These are phyloP conservation scores for Enteromius viviparus DNA, from an alignment of 2,797 vertebrate genomes.

Conservation along the genomic window DNA sequence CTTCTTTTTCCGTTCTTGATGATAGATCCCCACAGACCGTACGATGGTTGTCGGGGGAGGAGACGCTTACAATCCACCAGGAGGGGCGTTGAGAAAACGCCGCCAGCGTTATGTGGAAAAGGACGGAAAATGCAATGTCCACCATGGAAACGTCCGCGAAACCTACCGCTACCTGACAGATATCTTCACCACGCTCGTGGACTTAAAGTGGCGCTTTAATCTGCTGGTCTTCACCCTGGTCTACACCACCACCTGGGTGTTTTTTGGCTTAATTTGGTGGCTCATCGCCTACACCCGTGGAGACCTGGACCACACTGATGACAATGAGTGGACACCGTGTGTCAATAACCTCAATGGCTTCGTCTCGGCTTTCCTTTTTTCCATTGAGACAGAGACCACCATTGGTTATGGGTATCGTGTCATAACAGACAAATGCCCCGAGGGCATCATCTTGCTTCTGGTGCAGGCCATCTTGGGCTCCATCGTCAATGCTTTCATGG, in stretches of 20 bases:
- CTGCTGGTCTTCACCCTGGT: conserved; percentile 68
- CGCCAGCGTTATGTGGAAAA: conserved; percentile 68
- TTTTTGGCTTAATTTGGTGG: conserved; percentile 69
- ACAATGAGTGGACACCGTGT: conserved; percentile 64
- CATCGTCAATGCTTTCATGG: conserved; percentile 71
- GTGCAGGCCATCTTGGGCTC: conserved; percentile 69
- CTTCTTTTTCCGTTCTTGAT: neutral
- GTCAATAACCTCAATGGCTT: conserved; percentile 68
- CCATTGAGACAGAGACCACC: conserved; percentile 69
- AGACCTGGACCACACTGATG: conserved; percentile 65
- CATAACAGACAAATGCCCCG: conserved; percentile 68
- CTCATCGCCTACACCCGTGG: conserved; percentile 66
- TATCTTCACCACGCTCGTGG: conserved; percentile 69
- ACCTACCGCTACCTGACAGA: conserved; percentile 66
- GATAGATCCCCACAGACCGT: conserved; percentile 63
- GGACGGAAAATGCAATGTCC: conserved; percentile 69
- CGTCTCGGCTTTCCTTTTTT: conserved; percentile 68
- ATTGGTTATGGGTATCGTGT: conserved; percentile 69
- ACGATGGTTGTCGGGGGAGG: conserved; percentile 59
- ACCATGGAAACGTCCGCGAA: conserved; percentile 67
- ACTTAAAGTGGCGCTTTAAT: conserved; percentile 68
- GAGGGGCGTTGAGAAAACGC: conserved; percentile 50
- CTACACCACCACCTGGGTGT: conserved; percentile 68
- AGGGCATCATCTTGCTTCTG: conserved; percentile 64
- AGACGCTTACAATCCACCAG: neutral